A percentile compares a stretch with the other conserved stretches of the same genome.
Conservation (phyloP, 2,888 invertebrate genomes). For the Byasa hedistus region DNA sequence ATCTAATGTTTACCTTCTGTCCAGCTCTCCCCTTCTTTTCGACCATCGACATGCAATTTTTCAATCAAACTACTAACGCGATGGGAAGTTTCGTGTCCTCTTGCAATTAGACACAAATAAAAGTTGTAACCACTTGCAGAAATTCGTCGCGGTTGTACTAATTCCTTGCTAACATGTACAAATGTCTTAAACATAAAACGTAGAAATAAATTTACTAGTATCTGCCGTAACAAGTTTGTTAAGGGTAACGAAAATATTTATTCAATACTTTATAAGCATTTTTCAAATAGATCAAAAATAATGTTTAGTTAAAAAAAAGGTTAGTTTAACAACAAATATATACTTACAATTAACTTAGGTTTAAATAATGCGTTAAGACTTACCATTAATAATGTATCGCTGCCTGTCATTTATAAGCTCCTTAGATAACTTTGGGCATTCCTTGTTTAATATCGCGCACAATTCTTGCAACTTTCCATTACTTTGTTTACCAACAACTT, state of each 20-base stretch:
- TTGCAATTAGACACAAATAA: conserved; percentile 37
- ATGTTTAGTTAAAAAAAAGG: background rate
- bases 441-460: conserved; percentile 81
- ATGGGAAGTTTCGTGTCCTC: conserved; percentile 39
- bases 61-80: conserved; percentile 57
- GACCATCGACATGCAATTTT: conserved; percentile 69
- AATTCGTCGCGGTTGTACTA: conserved; percentile 24
- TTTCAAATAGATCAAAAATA: background rate
- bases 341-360: too few relatives aligned
- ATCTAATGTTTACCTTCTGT: conserved; percentile 31
- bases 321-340: too few relatives aligned
- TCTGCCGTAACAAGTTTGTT: background rate
- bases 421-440: conserved; percentile 82
- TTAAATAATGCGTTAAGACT: conserved; percentile 34
- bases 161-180: background rate
- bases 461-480: conserved; percentile 81
- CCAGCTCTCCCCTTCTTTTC: conserved; percentile 54
- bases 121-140: conserved; percentile 14
- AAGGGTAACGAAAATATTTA: background rate
- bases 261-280: background rate
- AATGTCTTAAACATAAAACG: background rate
- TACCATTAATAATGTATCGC: conserved; percentile 71
- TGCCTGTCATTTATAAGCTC: conserved; percentile 81
- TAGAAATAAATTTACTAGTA: too few relatives aligned
- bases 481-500: conserved; percentile 82